Base-by-base conservation (phyloP, 37 sponge, comb jelly and placozoan species). In the Cladorhizidae sp. region DNA sequence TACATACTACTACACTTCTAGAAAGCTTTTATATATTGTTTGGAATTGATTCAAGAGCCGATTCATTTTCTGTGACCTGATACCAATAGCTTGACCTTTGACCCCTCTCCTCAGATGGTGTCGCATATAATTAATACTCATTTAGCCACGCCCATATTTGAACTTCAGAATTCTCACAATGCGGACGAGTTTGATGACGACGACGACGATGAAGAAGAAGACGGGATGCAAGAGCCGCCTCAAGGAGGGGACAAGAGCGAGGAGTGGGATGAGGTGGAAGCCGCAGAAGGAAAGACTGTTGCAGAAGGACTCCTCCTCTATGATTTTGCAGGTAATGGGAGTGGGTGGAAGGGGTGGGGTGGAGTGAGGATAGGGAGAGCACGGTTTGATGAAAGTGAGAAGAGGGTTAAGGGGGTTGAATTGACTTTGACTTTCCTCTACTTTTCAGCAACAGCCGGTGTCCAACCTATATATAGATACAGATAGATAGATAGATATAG, bases 291-390 rank as follows among this genome's bases (percentile, higher is more conserved):
- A 6, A 76, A 45, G 42, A 64, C 21, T 1, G 69, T 31, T 22
- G 5, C 35, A 28, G 35, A 52, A 2, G 81, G 76, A 33, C 20
- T 55, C 12, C 62, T 89, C 18, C 39, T 89, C n/a, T 85, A 89
- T 65, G 72, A 82, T 73, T 88, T 88, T 45, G 41, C 29, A 56
- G 83, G 88, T 88, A 50, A 75, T 80, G 50, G 37, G 39, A 38
- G 69, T 21, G 21, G 69, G 69, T 38, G 39, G 6, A 2, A 41
- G n/a, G 17, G 26, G 49, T 45, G 45, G 26, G 14, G n/a, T 1
- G 49, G 72, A 37, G 3, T 17, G 49, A 11, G 36, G 75, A 11
- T 14, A 54, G 11, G 57, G 57, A 3, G 40, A n/a, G 80, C 6
- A 55, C 28, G 57, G 11, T 21, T 18, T 5, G 5, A 9, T 26